Evolutionary conservation across 2,888 invertebrate species (phyloP).

Genomic region (Conchocele bisecta): DNA sequence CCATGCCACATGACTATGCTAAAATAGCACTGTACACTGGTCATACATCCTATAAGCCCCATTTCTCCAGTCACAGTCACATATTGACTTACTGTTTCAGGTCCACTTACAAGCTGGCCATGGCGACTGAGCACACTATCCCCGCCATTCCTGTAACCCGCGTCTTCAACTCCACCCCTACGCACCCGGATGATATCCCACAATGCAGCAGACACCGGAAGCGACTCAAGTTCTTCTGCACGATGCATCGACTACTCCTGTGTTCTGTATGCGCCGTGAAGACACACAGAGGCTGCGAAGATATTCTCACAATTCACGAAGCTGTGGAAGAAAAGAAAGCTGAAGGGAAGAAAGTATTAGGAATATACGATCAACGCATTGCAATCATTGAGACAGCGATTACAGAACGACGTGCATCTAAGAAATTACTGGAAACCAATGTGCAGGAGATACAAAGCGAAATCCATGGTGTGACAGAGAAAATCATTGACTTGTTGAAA

Average conservation of each 20-base stretch:
- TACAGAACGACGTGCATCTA: conserved; percentile 50
- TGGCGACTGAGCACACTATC: too few species aligned
- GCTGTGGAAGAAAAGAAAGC: conserved; percentile 48
- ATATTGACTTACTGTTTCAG: too few species aligned
- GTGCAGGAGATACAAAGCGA: conserved; percentile 53
- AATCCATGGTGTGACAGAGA: conserved; percentile 48
- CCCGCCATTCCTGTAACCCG: too few species aligned
- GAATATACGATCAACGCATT: conserved; percentile 37
- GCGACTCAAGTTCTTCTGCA: conserved; percentile 56
- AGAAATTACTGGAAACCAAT: conserved; percentile 48
- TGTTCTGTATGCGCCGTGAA: conserved; percentile 59
- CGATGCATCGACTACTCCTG: conserved; percentile 49
- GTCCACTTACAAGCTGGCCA: too few species aligned
- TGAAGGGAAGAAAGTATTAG: conserved; percentile 46
- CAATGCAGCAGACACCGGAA: conserved; percentile 54
- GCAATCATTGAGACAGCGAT: conserved; percentile 49
- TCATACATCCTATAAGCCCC: too few species aligned
- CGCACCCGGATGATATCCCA: conserved; percentile 50
- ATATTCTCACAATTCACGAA: conserved; percentile 46
- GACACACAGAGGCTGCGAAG: conserved; percentile 52
- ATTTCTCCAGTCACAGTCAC: too few species aligned
- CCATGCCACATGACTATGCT: too few species aligned
- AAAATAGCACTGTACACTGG: too few species aligned
- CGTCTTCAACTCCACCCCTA: too few species aligned
- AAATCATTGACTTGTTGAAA: conserved; percentile 51